Conservation (phyloP, 2,113 vertebrate species). For the Lophius piscatorius region DNA sequence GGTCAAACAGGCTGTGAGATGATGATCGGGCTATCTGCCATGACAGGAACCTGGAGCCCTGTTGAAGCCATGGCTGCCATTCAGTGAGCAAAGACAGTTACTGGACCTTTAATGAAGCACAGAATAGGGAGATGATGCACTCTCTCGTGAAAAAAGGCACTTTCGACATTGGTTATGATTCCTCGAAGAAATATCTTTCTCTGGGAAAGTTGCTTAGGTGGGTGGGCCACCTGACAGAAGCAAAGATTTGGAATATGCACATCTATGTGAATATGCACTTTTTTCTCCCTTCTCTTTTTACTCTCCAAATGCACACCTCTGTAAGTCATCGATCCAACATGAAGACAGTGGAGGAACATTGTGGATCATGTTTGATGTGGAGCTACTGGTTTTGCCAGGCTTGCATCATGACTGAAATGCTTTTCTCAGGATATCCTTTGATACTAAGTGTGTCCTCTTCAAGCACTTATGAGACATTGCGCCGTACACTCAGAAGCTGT, state of each 20-base stretch:
- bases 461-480: constrained; percentile 54
- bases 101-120: constrained; percentile 37
- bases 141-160: constrained; percentile 60
- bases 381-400: constrained; percentile 61
- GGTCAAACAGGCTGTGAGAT: constrained; percentile 17
- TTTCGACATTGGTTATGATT: constrained; percentile 66
- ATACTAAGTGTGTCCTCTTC: constrained; percentile 63
- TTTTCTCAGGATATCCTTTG: constrained; percentile 77
- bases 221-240: constrained; percentile 49
- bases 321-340: constrained; percentile 58
- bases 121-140: constrained; percentile 24
- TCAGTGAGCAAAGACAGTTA: constrained; percentile 32
- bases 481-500: constrained; percentile 67
- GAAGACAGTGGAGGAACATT: constrained; percentile 58
- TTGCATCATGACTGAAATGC: constrained; percentile 62
- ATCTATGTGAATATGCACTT: constrained; percentile 71
- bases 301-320: constrained; percentile 56
- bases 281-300: constrained; percentile 45
- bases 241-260: constrained; percentile 50
- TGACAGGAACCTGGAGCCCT: constrained; percentile 13
- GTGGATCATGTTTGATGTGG: constrained; percentile 61
- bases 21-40: constrained; percentile 3
- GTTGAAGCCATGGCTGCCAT: constrained; percentile 10
- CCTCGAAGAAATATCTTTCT: constrained; percentile 56
- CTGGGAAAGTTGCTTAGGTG: constrained; percentile 47